Conservation (phyloP, 2,113 vertebrate genomes). For the Raja brachyura region DNA sequence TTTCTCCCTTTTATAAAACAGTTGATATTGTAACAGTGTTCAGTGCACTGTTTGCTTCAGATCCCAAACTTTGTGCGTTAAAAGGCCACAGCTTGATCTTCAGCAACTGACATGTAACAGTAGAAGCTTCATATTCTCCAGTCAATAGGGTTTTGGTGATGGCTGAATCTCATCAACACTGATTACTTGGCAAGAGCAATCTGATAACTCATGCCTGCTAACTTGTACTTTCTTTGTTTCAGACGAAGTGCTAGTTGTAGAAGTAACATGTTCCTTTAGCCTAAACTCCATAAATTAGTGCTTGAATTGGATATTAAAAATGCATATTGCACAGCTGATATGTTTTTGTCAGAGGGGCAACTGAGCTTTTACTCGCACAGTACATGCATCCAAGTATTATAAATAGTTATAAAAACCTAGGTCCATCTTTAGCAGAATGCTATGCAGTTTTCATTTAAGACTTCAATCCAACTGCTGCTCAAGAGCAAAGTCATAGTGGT, state of each 20-base stretch:
- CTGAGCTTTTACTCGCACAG: not conserved
- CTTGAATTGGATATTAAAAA: slow-evolving; percentile 13
- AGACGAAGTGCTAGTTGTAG: not conserved
- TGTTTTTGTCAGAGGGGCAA: not conserved
- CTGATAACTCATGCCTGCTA: not conserved
- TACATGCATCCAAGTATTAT: slow-evolving; percentile 4
- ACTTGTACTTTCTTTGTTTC: not conserved
- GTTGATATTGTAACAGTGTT: not conserved
- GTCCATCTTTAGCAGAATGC: slow-evolving; percentile 40
- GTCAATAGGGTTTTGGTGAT: slow-evolving; percentile 1
- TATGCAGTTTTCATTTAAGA: slow-evolving; percentile 44
- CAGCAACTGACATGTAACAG: slow-evolving; percentile 29
- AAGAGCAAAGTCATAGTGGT: slow-evolving; percentile 65
- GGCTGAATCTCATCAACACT: not conserved
- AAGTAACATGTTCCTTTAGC: slow-evolving; percentile 6
- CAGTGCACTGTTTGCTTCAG: not conserved
- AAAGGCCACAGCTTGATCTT: slow-evolving; percentile 22
- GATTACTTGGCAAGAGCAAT: not conserved
- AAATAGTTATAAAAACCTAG: slow-evolving; percentile 23
- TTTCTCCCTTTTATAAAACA: not conserved
- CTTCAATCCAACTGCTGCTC: slow-evolving; percentile 46
- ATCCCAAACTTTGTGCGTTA: not conserved
- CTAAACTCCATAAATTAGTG: not conserved
- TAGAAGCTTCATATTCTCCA: slow-evolving; percentile 8
- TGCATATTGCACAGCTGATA: not conserved